These are phyloP conservation scores for Drosophila hydei DNA, from an alignment of 1,140 invertebrate genomes.

Conservation along the genomic window DNA sequence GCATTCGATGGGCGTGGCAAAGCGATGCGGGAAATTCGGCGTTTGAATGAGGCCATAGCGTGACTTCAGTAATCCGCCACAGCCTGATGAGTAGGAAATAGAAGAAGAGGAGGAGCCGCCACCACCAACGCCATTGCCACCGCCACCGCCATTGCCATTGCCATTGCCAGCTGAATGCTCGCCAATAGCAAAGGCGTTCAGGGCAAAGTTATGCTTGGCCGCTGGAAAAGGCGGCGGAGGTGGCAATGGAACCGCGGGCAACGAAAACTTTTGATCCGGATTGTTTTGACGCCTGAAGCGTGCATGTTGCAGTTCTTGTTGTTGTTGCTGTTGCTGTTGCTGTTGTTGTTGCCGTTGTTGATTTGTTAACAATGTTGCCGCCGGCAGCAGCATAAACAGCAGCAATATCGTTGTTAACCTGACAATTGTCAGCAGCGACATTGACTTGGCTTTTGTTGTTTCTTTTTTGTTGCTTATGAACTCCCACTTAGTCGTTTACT, in stretches of 20 bases:
- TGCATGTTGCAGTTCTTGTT: conserved; percentile 14
- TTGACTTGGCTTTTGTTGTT: conserved; percentile 60
- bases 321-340: conserved; percentile 14
- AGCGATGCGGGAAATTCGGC: conserved; percentile 91
- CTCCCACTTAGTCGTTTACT: conserved; percentile 17
- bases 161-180: conserved; percentile 23
- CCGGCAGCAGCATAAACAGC: conserved; percentile 45
- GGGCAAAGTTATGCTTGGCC: conserved; percentile 63
- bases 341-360: conserved; percentile 32
- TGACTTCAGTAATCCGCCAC: conserved; percentile 87
- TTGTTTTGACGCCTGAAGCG: conserved; percentile 36
- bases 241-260: conserved; percentile 74
- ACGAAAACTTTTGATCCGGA: conserved; percentile 66
- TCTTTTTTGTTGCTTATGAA: neutral
- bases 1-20: conserved; percentile 92
- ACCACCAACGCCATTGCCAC: neutral
- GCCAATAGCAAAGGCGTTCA: conserved; percentile 64
- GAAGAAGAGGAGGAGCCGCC: conserved; percentile 20
- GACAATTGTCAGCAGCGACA: conserved; percentile 53
- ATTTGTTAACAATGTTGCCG: conserved; percentile 33
- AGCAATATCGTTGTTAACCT: conserved; percentile 54
- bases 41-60: conserved; percentile 90
- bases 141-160: neutral
- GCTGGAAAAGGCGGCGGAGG: conserved; percentile 71
- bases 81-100: conserved; percentile 67